Base-by-base conservation (phyloP, 2,113 vertebrate genomes). In the Orientallactaga bullata region DNA sequence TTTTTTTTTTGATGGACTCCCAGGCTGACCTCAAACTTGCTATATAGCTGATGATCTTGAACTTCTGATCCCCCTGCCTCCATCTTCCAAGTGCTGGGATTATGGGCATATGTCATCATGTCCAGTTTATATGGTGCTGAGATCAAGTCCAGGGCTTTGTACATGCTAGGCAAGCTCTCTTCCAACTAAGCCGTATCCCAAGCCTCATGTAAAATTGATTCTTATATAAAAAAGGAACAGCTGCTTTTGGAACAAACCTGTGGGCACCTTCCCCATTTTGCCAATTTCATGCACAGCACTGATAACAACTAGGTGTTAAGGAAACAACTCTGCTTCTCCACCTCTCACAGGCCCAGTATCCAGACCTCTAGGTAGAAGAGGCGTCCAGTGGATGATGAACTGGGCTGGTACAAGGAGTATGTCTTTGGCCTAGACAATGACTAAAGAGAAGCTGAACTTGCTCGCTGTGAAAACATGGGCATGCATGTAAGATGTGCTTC, bases 261-360 rank as follows among this genome's bases (percentile, higher is more conserved):
- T 6, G 55, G 12, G 24, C 11, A 71, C 18, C 24, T 86, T 86
- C 15, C 66, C 21, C 71, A 23, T 78, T 86, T 74, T 73, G 47
- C 23, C 30, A 73, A 73, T 32, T 83, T 78, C 73, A 78, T 47
- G 61, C 9, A 55, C 7, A 77, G 15, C 61, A 24, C 12, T 17
- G 85, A 88, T 78, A 28, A 77, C 77, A 69, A 85, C 26, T 55
- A 93, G 72, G 26, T 18, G 28, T 79, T 91, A 51, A 84, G 73
- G 30, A 93, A 82, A 84, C 60, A 65, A 78, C 26, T 72, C 66
- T 24, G 10, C n/a, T 10, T 77, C 71, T 78, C 28, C 65, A 69
- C 69, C 90, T 95, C 88, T 74, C 23, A 58, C n/a, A 84, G 18
- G 66, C 61, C 21, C 24, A 74, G 60, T 10, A 89, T 42, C 89